Conservation (phyloP, 2,113 vertebrate genomes). For the Poeciliopsis prolifica region DNA sequence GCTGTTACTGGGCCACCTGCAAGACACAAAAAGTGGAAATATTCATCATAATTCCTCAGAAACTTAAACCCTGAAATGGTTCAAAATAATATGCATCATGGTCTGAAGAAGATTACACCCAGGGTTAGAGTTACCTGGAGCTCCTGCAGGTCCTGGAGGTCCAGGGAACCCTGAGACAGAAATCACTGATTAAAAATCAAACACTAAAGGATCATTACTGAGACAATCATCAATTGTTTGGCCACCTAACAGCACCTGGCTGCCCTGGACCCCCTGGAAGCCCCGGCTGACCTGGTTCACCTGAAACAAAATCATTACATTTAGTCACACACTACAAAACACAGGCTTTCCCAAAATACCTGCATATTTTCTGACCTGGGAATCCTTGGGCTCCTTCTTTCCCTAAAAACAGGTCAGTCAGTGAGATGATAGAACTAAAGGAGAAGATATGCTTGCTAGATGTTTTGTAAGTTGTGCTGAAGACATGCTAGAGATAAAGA, state of each 20-base stretch:
- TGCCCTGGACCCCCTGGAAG: constrained; percentile 76
- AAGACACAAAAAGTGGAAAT: not conserved
- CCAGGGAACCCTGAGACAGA: constrained; percentile 68
- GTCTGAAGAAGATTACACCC: not conserved
- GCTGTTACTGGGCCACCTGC: constrained; percentile 84
- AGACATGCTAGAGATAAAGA: not conserved
- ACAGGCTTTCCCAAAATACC: not conserved
- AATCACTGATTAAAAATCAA: not conserved
- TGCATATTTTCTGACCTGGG: constrained; percentile 70
- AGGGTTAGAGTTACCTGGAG: constrained; percentile 57
- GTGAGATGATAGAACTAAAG: not conserved
- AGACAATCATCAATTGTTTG: not conserved
- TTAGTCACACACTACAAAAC: not conserved
- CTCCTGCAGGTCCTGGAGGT: constrained; percentile 72
- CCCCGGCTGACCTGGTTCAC: constrained; percentile 88
- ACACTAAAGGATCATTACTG: not conserved
- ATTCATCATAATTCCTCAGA: not conserved
- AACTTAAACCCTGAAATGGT: not conserved
- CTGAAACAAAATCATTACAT: constrained; percentile 61
- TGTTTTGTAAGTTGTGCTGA: not conserved
- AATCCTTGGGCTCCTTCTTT: constrained; percentile 77
- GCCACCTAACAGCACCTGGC: constrained; percentile 39
- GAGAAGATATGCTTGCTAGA: not conserved
- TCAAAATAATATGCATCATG: not conserved
- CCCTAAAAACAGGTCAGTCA: constrained; percentile 45